A percentile compares a stretch with the other conserved stretches of the same genome.
Conservation (phyloP, 2,888 invertebrate species). For the Lithosia quadra region DNA sequence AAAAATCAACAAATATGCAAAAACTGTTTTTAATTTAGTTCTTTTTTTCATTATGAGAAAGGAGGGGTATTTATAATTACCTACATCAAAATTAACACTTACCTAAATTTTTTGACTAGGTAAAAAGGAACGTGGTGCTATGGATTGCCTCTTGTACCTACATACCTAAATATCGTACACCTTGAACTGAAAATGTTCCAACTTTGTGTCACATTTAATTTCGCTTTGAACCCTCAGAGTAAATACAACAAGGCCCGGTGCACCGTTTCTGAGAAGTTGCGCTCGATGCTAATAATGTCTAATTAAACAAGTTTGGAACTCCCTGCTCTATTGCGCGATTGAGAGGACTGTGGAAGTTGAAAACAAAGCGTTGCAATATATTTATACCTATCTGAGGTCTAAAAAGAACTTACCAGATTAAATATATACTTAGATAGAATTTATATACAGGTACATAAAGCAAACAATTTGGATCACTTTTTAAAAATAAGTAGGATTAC, state of each 20-base stretch:
- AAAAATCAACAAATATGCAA: no score
- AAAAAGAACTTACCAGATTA: neutral
- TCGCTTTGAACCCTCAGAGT: neutral
- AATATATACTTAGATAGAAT: neutral
- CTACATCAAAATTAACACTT: no score
- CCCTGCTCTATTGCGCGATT: neutral
- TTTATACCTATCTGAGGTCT: neutral
- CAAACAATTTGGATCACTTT: no score
- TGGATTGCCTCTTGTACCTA: neutral
- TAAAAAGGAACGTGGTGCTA: neutral
- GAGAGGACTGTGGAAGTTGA: neutral
- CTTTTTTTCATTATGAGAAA: no score
- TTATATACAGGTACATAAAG: no score
- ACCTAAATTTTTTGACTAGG: no score
- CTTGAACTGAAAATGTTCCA: neutral
- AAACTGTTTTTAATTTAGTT: no score
- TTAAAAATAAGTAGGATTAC: no score
- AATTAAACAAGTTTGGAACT: slow-evolving; percentile 11
- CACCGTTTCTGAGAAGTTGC: slow-evolving; percentile 7
- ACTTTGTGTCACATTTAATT: neutral
- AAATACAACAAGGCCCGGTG: slow-evolving; percentile 1
- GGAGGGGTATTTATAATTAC: no score
- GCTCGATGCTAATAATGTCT: slow-evolving; percentile 7
- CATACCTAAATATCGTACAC: neutral
- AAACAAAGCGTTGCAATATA: neutral